Evolutionary conservation across 2,888 invertebrate genomes (phyloP), one percentile per base, ranked within the genome.

Genomic region (Lithophane leautieri): DNA sequence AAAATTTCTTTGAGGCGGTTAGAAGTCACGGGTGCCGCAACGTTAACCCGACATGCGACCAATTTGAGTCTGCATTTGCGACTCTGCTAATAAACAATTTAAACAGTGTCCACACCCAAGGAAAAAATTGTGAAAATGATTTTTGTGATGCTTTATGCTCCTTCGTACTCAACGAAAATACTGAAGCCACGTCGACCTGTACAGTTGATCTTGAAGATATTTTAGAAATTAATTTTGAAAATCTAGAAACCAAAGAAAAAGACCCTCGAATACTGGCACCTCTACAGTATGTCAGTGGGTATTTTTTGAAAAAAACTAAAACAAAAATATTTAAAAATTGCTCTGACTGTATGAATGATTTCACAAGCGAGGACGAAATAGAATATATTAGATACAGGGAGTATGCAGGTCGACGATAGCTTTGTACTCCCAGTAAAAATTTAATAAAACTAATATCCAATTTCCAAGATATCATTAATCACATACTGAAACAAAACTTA

Each of bases 401-500:
- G n/a, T 61, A 70, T 60, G 70, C 61, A 61, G 61, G 61, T 50
- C 60, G 34, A 50, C 61, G 34, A 34, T 70, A 40, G 70, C 47
- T 70, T 61, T 61, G n/a, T 50, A 70, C 60, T 61, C 61, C 70
- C 47, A 70, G 47, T 47, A 54, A 54, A 54, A 54, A 54, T 12
- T 40, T 40, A 40, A 54, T 67, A 0, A 67, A 7, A 9, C 40
- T 50, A 0, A 34, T 70, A 7, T 70, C 70, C 0, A 60, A 47
- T 60, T n/a, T 70, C 11, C 61, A 70, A 40, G 68, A 78, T 25
- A 62, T 70, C 73, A 68, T 73, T 79, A 28, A 77, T 74, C 25
- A 42, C 1, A 42, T 56, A 0, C 0, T 68, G 0, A 56, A 68
- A 68, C 19, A 42, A 25, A 68, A 68, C 54, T 12, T 42, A 50